Base-by-base conservation (phyloP, 1,140 invertebrate species). In the Mycetomoellerius zeteki region DNA sequence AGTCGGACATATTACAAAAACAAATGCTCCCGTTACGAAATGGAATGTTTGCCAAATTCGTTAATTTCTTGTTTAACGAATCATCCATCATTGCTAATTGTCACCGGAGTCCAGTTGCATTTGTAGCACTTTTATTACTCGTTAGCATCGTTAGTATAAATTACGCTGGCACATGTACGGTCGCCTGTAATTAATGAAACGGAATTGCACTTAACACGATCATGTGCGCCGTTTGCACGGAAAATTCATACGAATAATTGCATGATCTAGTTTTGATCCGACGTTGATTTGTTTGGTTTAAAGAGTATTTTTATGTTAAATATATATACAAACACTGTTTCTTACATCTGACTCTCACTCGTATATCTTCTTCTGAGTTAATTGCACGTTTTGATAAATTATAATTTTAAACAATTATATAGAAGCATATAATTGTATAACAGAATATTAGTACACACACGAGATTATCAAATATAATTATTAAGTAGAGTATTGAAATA, bases 231-330 rank as follows among this genome's bases (percentile, higher is more conserved):
- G 60, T 12, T n/a, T 58, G 14, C 3, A 5, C 24, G 16, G 37
- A 12, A 21, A 75, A 75, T 75, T 84, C 37, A 16, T 37, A n/a
- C 69, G 54, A 62, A 10, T 50, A 60, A 82, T 21, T 12, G 80
- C 8, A 1, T 8, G 69, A 73, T 73, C 37, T 24, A 47, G 14
- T 60, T 82, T 58, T 30, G 24, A n/a, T 60, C 14, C 33, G 10
- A 4, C 1, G 30, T 14, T 37, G n/a, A 58, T 67, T 56, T 58
- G 30, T 37, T 37, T 37, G 33, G 7, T 43, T 43, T 43, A 8
- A 43, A 43, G 37, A 43, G 2, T 10, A 1, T 50, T 8, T 27
- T 24, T 27, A 50, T 0, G 33, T 60, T 43, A 76, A 76, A 60
- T 60, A 76, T 50, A 8, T 50, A 43, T 37, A 33, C 12, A 21